phyloP scores from a whole-genome alignment of 2,797 vertebrate species.

The Sebastes itinus region DNA sequence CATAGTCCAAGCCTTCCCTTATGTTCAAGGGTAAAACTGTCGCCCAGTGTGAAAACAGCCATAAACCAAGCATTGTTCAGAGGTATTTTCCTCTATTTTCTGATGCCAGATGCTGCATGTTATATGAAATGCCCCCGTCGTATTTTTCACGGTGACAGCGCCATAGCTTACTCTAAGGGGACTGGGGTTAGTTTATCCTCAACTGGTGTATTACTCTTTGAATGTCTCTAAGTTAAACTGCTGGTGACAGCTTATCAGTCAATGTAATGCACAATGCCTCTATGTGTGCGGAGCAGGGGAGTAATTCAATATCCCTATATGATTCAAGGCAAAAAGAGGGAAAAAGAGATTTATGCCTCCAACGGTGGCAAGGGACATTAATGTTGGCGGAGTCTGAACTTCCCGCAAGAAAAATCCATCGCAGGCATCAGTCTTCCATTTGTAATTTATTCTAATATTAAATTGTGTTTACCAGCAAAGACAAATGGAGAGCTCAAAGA shows the following conservation, averaged over 20 bases:
- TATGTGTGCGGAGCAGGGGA: slow-evolving; percentile 79
- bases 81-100: slow-evolving; percentile 75
- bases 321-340: slow-evolving; percentile 85
- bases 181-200: slow-evolving; percentile 82
- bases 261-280: slow-evolving; percentile 86
- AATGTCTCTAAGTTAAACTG: slow-evolving; percentile 87
- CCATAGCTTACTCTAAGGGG: slow-evolving; percentile 79
- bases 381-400: slow-evolving; percentile 74
- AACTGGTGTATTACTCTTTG: slow-evolving; percentile 83
- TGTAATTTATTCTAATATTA: slow-evolving; percentile 82
- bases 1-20: slow-evolving; percentile 51
- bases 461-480: slow-evolving; percentile 79
- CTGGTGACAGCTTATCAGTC: slow-evolving; percentile 88
- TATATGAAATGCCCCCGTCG: slow-evolving; percentile 77
- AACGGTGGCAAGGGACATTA: slow-evolving; percentile 76
- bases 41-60: slow-evolving; percentile 64
- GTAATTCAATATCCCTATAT: slow-evolving; percentile 91
- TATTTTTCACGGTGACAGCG: slow-evolving; percentile 79
- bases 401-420: slow-evolving; percentile 77
- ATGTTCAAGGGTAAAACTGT: slow-evolving; percentile 77
- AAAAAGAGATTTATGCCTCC: slow-evolving; percentile 84
- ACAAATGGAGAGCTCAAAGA: slow-evolving; percentile 64
- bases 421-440: slow-evolving; percentile 71
- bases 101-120: slow-evolving; percentile 77
- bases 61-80: slow-evolving; percentile 79